phyloP scores from a whole-genome alignment of 1,140 invertebrate genomes.

The Eumaeus atala region DNA sequence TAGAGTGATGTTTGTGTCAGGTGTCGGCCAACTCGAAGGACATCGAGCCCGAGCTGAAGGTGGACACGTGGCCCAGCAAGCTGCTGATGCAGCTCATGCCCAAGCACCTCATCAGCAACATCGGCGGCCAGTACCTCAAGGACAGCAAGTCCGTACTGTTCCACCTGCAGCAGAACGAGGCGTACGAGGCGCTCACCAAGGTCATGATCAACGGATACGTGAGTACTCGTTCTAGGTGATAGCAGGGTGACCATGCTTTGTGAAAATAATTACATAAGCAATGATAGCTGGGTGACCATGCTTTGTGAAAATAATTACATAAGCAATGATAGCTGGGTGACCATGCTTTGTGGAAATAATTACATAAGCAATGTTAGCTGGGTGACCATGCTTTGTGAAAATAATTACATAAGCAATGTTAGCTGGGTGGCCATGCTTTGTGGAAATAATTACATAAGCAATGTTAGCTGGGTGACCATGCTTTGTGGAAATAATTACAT shows the following conservation, averaged over 20 bases:
- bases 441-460: no score
- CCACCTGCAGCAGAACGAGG: slow-evolving; percentile 85
- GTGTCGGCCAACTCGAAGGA: slow-evolving; percentile 79
- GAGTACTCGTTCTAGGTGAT: slow-evolving; percentile 66
- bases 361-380: no score
- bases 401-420: no score
- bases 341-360: no score
- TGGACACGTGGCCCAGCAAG: slow-evolving; percentile 93
- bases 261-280: no score
- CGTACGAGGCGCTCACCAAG: slow-evolving; percentile 87
- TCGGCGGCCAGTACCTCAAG: slow-evolving; percentile 89
- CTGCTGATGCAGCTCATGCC: slow-evolving; percentile 95
- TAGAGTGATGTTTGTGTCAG: slow-evolving; percentile 75
- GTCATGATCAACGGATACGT: slow-evolving; percentile 94
- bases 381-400: no score
- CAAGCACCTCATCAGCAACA: slow-evolving; percentile 90
- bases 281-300: no score
- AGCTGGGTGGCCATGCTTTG: no score
- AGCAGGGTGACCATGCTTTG: neutral
- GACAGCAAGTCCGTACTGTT: slow-evolving; percentile 90
- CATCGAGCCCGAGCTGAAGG: slow-evolving; percentile 91
- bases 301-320: no score
- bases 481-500: no score
- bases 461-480: no score
- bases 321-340: no score